These are phyloP conservation scores for Caenorhabditis japonica DNA, from an alignment of 2,888 invertebrate genomes.

Conservation along the genomic window DNA sequence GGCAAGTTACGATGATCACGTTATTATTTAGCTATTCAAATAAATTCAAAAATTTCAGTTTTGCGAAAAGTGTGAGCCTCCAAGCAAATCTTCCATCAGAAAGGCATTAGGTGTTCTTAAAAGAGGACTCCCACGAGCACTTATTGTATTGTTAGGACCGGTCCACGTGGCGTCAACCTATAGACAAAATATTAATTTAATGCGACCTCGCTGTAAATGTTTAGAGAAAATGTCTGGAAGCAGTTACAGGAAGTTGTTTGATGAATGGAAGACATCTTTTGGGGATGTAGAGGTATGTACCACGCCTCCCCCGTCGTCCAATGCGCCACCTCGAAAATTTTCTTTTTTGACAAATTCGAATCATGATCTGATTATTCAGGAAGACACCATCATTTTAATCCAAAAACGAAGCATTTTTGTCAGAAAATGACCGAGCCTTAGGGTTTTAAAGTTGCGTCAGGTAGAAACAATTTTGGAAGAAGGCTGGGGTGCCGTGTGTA, in stretches of 20 bases:
- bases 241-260: constrained; percentile 62
- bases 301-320: too few species aligned
- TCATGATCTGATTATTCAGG: too few species aligned
- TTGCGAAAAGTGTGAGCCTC: constrained; percentile 68
- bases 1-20: constrained; percentile 19
- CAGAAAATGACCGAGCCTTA: too few species aligned
- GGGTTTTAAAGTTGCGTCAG: too few species aligned
- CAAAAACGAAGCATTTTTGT: too few species aligned
- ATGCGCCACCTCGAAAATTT: too few species aligned
- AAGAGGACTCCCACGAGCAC: constrained; percentile 63
- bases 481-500: too few species aligned
- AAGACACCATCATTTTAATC: too few species aligned
- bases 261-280: constrained; percentile 66
- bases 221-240: constrained; percentile 64
- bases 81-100: constrained; percentile 62
- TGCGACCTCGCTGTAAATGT: constrained; percentile 65
- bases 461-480: too few species aligned
- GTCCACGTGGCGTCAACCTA: constrained; percentile 74
- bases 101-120: constrained; percentile 64
- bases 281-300: constrained; percentile 60
- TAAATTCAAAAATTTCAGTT: constrained; percentile 47
- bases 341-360: too few species aligned
- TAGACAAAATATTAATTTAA: constrained; percentile 68
- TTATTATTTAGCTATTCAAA: not conserved
- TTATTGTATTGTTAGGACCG: constrained; percentile 73